Conservation (phyloP, 2,113 vertebrate species). For the Oncorhynchus nerka region DNA sequence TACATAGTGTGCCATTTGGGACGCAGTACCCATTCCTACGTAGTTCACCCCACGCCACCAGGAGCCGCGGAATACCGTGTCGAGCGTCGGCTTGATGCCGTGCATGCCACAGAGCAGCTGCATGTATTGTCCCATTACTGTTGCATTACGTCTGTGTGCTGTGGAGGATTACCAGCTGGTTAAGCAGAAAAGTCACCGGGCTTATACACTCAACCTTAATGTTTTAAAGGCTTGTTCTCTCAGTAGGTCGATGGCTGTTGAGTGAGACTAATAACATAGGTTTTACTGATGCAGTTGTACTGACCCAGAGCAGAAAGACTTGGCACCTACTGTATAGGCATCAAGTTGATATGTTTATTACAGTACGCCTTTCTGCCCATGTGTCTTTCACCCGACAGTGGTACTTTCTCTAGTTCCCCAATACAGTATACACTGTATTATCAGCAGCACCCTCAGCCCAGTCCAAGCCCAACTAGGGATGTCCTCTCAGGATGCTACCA, state of each 20-base stretch:
- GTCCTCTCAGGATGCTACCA: neutral
- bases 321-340: neutral
- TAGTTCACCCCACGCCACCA: constrained; percentile 44
- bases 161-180: constrained; percentile 57
- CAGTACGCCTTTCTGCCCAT: neutral
- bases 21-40: neutral
- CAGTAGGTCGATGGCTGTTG: neutral
- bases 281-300: neutral
- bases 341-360: neutral
- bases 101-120: constrained; percentile 64
- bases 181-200: constrained; percentile 41
- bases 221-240: constrained; percentile 17
- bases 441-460: neutral
- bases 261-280: neutral
- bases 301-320: no score
- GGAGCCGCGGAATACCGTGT: constrained; percentile 21
- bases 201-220: constrained; percentile 53
- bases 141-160: constrained; percentile 60
- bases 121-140: constrained; percentile 69
- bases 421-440: neutral
- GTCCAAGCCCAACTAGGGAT: neutral
- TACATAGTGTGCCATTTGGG: no score
- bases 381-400: neutral
- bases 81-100: constrained; percentile 34
- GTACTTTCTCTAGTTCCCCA: neutral